Conservation (phyloP, 2,888 invertebrate genomes). For the Lochmaea crataegi region DNA sequence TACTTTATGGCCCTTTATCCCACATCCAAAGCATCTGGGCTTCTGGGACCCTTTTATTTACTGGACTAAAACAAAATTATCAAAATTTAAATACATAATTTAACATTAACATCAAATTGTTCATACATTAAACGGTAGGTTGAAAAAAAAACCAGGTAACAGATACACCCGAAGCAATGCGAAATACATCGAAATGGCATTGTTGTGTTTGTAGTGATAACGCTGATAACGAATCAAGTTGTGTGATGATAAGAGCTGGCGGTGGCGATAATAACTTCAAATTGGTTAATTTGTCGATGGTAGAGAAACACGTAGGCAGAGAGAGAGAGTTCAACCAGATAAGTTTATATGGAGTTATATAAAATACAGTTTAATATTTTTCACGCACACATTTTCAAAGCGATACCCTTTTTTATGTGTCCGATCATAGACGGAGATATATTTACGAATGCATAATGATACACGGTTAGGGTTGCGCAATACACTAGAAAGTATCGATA, state of each 20-base stretch:
- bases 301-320: slow-evolving; percentile 25
- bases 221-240: slow-evolving; percentile 44
- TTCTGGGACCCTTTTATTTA: too few species aligned
- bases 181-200: slow-evolving; percentile 51
- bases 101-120: not conserved
- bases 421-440: slow-evolving; percentile 12
- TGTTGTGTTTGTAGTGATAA: slow-evolving; percentile 48
- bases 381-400: slow-evolving; percentile 6
- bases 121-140: not conserved
- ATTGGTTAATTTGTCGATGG: slow-evolving; percentile 30
- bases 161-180: slow-evolving; percentile 48
- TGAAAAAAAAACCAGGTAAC: not conserved
- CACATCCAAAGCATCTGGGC: too few species aligned
- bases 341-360: slow-evolving; percentile 18
- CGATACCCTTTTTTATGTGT: slow-evolving; percentile 14
- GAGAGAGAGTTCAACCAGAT: slow-evolving; percentile 6
- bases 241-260: slow-evolving; percentile 42
- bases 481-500: too few species aligned
- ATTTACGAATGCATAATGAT: slow-evolving; percentile 20
- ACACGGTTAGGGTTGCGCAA: too few species aligned
- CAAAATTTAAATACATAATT: not conserved
- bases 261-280: slow-evolving; percentile 29
- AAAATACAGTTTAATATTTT: slow-evolving; percentile 15
- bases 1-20: too few species aligned
- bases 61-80: not conserved